phyloP scores from a whole-genome alignment of 2,888 invertebrate genomes.

The Tuta absoluta region DNA sequence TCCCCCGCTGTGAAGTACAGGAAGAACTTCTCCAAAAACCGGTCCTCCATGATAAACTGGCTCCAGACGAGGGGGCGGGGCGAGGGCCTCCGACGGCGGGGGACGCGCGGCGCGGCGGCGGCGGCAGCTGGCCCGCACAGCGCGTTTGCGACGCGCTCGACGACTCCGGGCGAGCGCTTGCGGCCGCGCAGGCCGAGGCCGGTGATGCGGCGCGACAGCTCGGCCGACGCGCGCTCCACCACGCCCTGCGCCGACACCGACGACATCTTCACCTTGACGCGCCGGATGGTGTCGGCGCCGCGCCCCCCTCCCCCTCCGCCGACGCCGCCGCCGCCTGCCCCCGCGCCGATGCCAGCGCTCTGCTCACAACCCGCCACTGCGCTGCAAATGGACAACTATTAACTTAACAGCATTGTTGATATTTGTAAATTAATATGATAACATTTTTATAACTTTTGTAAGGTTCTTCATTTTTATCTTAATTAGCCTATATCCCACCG shows the following conservation, averaged over 20 bases:
- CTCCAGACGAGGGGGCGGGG: conserved; percentile 85
- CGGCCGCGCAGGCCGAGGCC: conserved; percentile 87
- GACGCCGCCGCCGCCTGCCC: conserved; percentile 47
- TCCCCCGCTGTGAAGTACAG: conserved; percentile 90
- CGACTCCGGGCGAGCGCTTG: conserved; percentile 84
- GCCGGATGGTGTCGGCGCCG: conserved; percentile 71
- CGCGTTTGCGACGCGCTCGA: conserved; percentile 93
- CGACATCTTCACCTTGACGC: conserved; percentile 84
- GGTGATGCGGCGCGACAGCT: conserved; percentile 93
- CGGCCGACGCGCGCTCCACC: conserved; percentile 94
- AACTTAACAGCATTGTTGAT: too few species aligned
- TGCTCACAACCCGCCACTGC: conserved; percentile 78
- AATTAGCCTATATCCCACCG: too few species aligned
- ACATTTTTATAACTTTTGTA: too few species aligned
- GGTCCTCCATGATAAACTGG: conserved; percentile 90
- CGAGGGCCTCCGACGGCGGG: conserved; percentile 73
- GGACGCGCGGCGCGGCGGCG: conserved; percentile 57
- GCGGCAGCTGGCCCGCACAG: conserved; percentile 86
- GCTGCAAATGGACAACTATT: conserved; percentile 38
- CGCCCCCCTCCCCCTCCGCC: conserved; percentile 58
- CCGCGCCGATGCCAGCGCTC: conserved; percentile 61
- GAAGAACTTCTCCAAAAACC: conserved; percentile 92
- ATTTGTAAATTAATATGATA: too few species aligned
- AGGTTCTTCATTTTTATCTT: too few species aligned
- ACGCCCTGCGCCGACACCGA: conserved; percentile 94